Conservation (phyloP, 2,797 vertebrate genomes). For the Cephalopachus bancanus region DNA sequence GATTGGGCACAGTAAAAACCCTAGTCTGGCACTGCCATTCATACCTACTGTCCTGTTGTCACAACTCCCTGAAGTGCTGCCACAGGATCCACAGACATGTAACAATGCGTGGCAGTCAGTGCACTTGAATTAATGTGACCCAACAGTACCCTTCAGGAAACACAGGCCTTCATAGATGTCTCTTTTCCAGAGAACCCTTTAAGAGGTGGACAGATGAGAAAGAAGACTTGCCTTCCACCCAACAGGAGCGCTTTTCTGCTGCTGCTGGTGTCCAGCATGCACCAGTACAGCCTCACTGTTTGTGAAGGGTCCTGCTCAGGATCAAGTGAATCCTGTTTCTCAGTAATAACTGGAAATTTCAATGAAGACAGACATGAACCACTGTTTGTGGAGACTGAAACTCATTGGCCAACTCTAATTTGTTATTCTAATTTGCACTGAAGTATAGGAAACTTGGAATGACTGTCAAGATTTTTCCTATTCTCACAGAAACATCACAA, state of each 20-base stretch:
- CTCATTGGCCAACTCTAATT: neutral
- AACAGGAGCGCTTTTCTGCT: neutral
- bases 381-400: neutral
- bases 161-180: neutral
- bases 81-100: neutral
- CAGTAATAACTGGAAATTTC: neutral
- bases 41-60: neutral
- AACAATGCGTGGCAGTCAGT: neutral
- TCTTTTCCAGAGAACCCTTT: neutral
- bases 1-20: neutral
- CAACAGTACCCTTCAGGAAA: neutral
- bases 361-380: neutral
- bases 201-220: neutral
- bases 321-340: neutral
- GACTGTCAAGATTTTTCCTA: neutral
- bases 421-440: neutral
- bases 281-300: too few relatives aligned
- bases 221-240: neutral
- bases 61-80: neutral
- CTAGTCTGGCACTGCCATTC: too few relatives aligned
- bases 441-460: neutral
- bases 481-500: neutral
- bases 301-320: neutral
- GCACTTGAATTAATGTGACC: neutral
- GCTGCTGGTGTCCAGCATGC: accelerated